A percentile compares a stretch with the other conserved stretches of the same genome.
These are phyloP conservation scores for Drosophila tanythrix DNA, from an alignment of 2,888 invertebrate species.

Conservation along the genomic window DNA sequence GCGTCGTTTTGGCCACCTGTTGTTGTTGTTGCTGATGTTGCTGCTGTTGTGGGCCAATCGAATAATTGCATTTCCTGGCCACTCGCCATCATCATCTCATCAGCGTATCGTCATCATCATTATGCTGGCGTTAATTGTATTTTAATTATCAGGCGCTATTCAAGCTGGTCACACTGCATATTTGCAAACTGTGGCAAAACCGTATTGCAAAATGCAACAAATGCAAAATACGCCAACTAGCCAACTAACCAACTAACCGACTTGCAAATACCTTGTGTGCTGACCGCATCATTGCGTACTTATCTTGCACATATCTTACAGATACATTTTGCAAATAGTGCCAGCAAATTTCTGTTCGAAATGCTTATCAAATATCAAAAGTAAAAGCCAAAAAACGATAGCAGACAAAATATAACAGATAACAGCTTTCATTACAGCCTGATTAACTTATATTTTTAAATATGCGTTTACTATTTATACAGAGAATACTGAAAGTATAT, in stretches of 20 bases:
- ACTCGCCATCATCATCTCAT: slow-evolving; percentile 35
- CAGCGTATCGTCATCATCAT: slow-evolving; percentile 6
- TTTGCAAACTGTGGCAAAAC: slow-evolving; percentile 45
- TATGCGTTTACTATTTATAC: not conserved
- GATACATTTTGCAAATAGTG: not conserved
- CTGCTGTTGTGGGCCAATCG: slow-evolving; percentile 71
- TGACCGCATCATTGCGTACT: not conserved
- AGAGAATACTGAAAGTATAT: not conserved
- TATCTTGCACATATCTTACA: not conserved
- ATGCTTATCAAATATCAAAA: not conserved
- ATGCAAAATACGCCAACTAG: not conserved
- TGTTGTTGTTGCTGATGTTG: not conserved
- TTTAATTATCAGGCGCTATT: slow-evolving; percentile 63
- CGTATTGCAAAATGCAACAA: slow-evolving; percentile 31
- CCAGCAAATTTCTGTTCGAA: not conserved
- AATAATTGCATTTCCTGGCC: slow-evolving; percentile 81
- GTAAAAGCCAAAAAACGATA: not conserved
- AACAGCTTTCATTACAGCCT: not conserved
- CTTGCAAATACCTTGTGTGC: slow-evolving; percentile 7
- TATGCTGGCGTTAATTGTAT: slow-evolving; percentile 64
- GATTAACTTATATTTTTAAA: not conserved
- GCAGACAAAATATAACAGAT: not conserved
- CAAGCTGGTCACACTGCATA: slow-evolving; percentile 43
- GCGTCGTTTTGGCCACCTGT: slow-evolving; percentile 50
- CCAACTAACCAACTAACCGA: not conserved